A percentile compares a stretch with the other conserved stretches of the same genome.
Conservation (phyloP, 1,140 invertebrate genomes). For the Cataglyphis hispanica region DNA sequence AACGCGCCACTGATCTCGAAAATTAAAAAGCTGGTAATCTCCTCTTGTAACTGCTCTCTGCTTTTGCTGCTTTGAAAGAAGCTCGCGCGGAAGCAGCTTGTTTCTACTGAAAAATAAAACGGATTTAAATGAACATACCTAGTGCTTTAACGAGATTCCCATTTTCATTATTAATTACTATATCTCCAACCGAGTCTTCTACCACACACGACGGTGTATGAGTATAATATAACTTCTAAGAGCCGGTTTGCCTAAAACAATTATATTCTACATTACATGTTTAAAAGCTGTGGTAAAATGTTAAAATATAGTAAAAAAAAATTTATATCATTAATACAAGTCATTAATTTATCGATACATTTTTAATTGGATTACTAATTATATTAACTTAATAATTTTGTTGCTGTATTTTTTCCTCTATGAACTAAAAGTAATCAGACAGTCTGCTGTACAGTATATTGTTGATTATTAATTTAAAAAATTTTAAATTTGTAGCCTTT, state of each 20-base stretch:
- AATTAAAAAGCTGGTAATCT: slow-evolving; percentile 63
- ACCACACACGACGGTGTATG: not conserved
- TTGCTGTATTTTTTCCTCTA: not conserved
- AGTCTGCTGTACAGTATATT: not conserved
- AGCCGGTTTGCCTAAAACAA: not conserved
- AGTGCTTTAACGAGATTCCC: slow-evolving; percentile 10
- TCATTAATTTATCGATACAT: not conserved
- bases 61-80: slow-evolving; percentile 45
- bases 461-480: slow-evolving; percentile 15
- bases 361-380: not conserved
- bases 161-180: slow-evolving; percentile 30
- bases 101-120: slow-evolving; percentile 40
- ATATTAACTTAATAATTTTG: not conserved
- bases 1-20: slow-evolving; percentile 61
- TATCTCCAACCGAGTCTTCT: not conserved
- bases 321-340: slow-evolving; percentile 10
- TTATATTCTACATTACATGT: not conserved
- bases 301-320: not conserved
- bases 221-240: not conserved
- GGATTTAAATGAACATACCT: slow-evolving; percentile 37
- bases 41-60: slow-evolving; percentile 48
- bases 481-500: not conserved
- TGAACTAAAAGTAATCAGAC: not conserved
- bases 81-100: slow-evolving; percentile 43
- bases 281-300: not conserved